A percentile compares a stretch with the other conserved stretches of the same genome.
These are phyloP conservation scores for Drosophila parvula DNA, from an alignment of 1,140 invertebrate species.

Conservation along the genomic window DNA sequence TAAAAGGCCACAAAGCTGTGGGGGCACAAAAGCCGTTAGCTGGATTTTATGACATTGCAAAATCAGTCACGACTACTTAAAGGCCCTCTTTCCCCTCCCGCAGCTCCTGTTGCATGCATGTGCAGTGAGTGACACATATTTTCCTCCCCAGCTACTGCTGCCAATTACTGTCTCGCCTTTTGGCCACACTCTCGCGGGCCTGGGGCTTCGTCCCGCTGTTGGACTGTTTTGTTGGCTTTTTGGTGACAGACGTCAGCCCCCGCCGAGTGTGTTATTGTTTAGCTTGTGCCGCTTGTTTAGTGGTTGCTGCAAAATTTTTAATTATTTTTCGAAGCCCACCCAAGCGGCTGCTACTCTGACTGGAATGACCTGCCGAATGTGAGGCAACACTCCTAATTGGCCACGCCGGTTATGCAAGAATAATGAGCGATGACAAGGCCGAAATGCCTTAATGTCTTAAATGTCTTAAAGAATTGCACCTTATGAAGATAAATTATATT, in stretches of 20 bases:
- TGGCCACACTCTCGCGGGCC: conserved; percentile 21
- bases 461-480: background rate
- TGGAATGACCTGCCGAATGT: conserved; percentile 24
- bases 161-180: conserved; percentile 59
- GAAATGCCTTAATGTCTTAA: background rate
- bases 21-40: conserved; percentile 15
- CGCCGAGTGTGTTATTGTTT: conserved; percentile 34
- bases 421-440: conserved; percentile 3
- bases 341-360: conserved; percentile 37
- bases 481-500: background rate
- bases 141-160: conserved; percentile 43
- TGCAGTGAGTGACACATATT: conserved; percentile 55
- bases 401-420: conserved; percentile 37
- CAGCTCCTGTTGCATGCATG: conserved; percentile 32
- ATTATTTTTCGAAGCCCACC: conserved; percentile 44
- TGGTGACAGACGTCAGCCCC: conserved; percentile 26
- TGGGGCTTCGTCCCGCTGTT: conserved; percentile 22
- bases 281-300: conserved; percentile 36
- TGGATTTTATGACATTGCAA: conserved; percentile 62
- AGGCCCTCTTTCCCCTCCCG: conserved; percentile 2
- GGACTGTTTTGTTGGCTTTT: conserved; percentile 29
- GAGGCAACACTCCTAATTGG: conserved; percentile 44
- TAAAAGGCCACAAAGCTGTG: conserved; percentile 37
- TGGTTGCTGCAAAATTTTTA: conserved; percentile 54
- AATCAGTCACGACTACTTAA: conserved; percentile 46